Percentiles rank a stretch among this genome's conserved stretches.
Conservation (phyloP, 2,113 vertebrate species). For the Hippoglossus stenolepis region DNA sequence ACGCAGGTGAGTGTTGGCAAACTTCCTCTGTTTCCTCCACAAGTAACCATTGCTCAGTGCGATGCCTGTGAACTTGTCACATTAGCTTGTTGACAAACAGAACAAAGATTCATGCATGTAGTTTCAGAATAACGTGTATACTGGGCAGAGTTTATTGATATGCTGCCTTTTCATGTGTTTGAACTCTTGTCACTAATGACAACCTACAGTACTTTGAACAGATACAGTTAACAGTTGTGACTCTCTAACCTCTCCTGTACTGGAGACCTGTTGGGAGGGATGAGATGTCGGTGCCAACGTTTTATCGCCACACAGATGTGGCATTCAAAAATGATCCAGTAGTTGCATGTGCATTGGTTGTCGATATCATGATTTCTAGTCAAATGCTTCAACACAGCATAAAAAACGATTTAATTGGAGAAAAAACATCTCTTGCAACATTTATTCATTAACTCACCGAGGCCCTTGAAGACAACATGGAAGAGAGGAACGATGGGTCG, state of each 20-base stretch:
- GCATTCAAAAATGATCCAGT: too few species aligned
- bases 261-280: too few species aligned
- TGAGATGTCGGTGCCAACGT: not conserved
- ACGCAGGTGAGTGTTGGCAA: conserved; percentile 81
- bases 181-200: too few species aligned
- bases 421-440: not conserved
- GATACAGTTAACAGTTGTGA: not conserved
- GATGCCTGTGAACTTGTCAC: conserved; percentile 69
- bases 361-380: not conserved
- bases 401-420: not conserved
- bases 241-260: too few species aligned
- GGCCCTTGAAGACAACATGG: conserved; percentile 64
- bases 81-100: not conserved
- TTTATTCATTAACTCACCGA: conserved; percentile 72
- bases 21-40: conserved; percentile 87
- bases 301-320: too few species aligned
- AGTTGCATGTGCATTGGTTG: not conserved
- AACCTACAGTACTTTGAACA: not conserved
- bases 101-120: not conserved
- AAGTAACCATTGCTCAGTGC: conserved; percentile 74
- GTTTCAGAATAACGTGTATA: too few species aligned
- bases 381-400: not conserved
- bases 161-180: too few species aligned
- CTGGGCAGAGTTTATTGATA: too few species aligned
- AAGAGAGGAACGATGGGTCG: conserved; percentile 74